Conservation (phyloP, 2,797 vertebrate genomes). For the Arrhamphus sclerolepis region DNA sequence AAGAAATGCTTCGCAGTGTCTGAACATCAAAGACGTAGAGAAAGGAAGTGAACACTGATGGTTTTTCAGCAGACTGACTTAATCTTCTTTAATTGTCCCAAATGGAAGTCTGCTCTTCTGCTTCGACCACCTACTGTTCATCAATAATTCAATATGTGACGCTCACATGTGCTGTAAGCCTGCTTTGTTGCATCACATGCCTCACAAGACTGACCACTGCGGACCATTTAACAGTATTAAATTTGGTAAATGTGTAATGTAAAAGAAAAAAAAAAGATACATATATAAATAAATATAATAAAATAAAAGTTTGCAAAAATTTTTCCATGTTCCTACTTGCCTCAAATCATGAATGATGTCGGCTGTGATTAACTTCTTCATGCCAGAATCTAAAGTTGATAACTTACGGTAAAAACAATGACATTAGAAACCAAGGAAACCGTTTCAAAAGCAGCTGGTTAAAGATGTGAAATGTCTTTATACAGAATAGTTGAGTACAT, state of each 20-base stretch:
- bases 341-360: too few species aligned
- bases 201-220: neutral
- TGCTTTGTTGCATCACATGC: slow-evolving; percentile 20
- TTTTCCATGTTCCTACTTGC: too few species aligned
- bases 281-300: neutral
- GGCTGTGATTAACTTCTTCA: too few species aligned
- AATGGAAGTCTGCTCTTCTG: slow-evolving; percentile 55
- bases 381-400: too few species aligned
- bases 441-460: too few species aligned
- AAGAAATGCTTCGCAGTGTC: slow-evolving; percentile 8
- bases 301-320: neutral
- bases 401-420: too few species aligned
- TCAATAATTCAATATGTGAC: slow-evolving; percentile 48
- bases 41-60: slow-evolving; percentile 53
- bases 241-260: slow-evolving; percentile 3
- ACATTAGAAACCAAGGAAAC: too few species aligned
- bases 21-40: slow-evolving; percentile 6
- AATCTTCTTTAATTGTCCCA: slow-evolving; percentile 58
- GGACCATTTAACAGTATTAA: slow-evolving; percentile 11
- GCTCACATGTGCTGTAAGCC: slow-evolving; percentile 3
- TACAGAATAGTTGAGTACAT: too few species aligned
- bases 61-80: slow-evolving; percentile 38
- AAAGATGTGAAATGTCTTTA: too few species aligned
- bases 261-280: neutral
- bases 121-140: slow-evolving; percentile 43